These are phyloP conservation scores for Chaetoderma sp. DNA, from an alignment of 2,888 invertebrate genomes.

Conservation along the genomic window DNA sequence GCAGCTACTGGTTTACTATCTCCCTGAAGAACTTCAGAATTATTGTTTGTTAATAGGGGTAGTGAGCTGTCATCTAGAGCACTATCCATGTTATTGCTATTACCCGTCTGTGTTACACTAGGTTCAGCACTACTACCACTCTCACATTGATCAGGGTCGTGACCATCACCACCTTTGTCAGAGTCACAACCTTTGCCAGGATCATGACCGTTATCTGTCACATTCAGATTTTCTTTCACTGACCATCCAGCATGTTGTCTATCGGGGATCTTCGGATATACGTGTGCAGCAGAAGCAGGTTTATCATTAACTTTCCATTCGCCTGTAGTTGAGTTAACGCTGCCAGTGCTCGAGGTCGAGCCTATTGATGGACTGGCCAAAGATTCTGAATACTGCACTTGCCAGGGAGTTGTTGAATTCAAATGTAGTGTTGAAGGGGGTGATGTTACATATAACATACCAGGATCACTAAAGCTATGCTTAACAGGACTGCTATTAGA, in stretches of 20 bases:
- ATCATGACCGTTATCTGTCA: background rate
- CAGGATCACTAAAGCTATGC: constrained; percentile 2
- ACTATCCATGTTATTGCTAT: background rate
- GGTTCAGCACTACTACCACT: background rate
- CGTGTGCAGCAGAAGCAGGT: constrained; percentile 23
- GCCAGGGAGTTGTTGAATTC: constrained; percentile 62
- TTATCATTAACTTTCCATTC: constrained; percentile 63
- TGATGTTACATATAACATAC: constrained; percentile 20
- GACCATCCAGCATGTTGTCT: constrained; percentile 45
- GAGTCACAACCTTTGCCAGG: too few relatives aligned
- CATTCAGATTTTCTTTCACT: too few relatives aligned
- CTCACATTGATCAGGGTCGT: constrained; percentile 13
- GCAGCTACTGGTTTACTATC: too few relatives aligned
- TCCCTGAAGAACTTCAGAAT: too few relatives aligned
- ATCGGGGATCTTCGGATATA: constrained; percentile 32
- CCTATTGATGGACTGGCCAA: constrained; percentile 61
- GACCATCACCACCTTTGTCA: constrained; percentile 12
- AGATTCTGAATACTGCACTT: constrained; percentile 53
- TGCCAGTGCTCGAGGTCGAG: constrained; percentile 57
- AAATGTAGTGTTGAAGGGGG: constrained; percentile 35
- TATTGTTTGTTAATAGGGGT: too few relatives aligned
- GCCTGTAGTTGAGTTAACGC: constrained; percentile 66
- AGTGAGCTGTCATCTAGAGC: too few relatives aligned
- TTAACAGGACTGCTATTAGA: constrained; percentile 14
- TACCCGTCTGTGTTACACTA: background rate